These are phyloP conservation scores for Hemibates koningsi DNA, from an alignment of 2,113 vertebrate genomes.

Conservation along the genomic window DNA sequence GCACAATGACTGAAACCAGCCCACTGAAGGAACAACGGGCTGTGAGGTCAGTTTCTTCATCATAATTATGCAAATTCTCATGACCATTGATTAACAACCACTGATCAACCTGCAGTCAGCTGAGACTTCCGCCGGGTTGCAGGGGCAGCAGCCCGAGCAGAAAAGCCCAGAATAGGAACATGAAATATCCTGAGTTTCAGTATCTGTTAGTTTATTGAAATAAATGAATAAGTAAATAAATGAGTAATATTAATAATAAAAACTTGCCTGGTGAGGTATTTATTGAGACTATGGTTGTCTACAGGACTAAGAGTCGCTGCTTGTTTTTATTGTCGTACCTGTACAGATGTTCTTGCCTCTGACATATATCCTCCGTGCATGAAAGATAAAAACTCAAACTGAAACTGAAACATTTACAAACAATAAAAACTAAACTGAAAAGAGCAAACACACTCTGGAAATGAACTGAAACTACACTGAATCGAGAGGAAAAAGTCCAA, in stretches of 20 bases:
- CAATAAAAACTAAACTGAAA: background rate
- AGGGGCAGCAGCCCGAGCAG: background rate
- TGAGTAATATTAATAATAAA: background rate
- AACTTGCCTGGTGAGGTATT: background rate
- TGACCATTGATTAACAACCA: background rate
- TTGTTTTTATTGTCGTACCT: background rate
- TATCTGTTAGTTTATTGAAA: background rate
- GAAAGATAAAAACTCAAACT: background rate
- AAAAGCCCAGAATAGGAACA: background rate
- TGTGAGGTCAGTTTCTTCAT: background rate
- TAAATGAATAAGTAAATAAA: background rate
- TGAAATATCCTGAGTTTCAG: background rate
- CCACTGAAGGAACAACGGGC: background rate
- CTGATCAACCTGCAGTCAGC: background rate
- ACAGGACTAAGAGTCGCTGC: background rate
- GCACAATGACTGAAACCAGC: background rate
- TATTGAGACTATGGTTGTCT: background rate
- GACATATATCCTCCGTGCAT: background rate
- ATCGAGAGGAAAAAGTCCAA: background rate
- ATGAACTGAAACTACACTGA: background rate
- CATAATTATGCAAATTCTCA: background rate
- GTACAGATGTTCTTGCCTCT: background rate
- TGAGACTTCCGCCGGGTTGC: background rate
- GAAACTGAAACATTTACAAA: background rate
- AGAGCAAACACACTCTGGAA: background rate